A percentile compares a stretch with the other conserved stretches of the same genome.
These are phyloP conservation scores for Amphimallon solstitiale DNA, from an alignment of 2,888 invertebrate genomes.

Conservation along the genomic window DNA sequence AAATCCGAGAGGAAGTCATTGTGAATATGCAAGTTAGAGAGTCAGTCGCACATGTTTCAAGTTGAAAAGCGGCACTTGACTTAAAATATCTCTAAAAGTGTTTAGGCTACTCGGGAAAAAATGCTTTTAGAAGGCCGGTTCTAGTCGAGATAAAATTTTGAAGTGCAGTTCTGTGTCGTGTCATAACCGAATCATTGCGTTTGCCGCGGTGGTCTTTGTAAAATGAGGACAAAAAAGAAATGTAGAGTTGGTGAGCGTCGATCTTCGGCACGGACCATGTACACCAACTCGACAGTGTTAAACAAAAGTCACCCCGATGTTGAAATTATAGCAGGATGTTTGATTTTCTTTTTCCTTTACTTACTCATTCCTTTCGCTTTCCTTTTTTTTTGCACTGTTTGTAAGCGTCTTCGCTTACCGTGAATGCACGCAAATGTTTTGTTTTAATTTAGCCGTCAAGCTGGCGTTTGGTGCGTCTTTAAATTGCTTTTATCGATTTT, in stretches of 20 bases:
- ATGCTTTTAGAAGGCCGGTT: slow-evolving; percentile 57
- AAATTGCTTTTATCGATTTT: slow-evolving; percentile 34
- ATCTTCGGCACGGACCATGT: slow-evolving; percentile 26
- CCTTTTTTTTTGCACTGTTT: background rate
- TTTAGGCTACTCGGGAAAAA: slow-evolving; percentile 59
- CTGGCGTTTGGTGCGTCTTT: background rate
- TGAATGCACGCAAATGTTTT: slow-evolving; percentile 26
- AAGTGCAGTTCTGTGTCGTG: slow-evolving; percentile 57
- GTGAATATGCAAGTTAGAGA: slow-evolving; percentile 24
- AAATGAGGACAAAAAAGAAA: background rate
- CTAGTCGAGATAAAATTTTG: slow-evolving; percentile 50
- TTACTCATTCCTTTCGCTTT: slow-evolving; percentile 24
- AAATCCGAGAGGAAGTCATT: slow-evolving; percentile 34
- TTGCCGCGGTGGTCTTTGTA: background rate
- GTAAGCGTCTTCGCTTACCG: background rate
- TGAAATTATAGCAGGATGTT: slow-evolving; percentile 45
- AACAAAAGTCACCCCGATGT: slow-evolving; percentile 36
- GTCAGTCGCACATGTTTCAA: slow-evolving; percentile 37
- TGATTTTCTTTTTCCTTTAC: slow-evolving; percentile 34
- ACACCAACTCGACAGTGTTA: slow-evolving; percentile 38
- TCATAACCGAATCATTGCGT: slow-evolving; percentile 43
- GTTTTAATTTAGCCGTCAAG: slow-evolving; percentile 24
- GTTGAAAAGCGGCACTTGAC: slow-evolving; percentile 44
- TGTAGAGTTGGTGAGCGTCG: slow-evolving; percentile 5
- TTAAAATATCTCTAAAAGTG: slow-evolving; percentile 59